phyloP scores from a whole-genome alignment of 1,140 invertebrate genomes.

The Saccostrea glomerata region DNA sequence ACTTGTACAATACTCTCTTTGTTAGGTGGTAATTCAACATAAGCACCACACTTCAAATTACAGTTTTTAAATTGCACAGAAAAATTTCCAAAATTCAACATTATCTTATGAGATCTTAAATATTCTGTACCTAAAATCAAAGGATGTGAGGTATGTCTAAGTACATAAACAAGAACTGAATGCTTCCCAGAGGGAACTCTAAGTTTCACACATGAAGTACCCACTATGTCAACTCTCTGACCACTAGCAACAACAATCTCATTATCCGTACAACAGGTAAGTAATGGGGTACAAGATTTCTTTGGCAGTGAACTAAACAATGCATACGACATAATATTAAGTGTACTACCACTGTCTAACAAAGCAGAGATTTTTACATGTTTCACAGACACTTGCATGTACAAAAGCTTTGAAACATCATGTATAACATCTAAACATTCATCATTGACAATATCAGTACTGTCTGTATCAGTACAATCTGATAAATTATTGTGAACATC shows the following conservation, averaged over 20 bases:
- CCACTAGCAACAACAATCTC: no score
- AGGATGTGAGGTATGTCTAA: constrained; percentile 18
- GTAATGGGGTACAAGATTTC: no score
- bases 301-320: no score
- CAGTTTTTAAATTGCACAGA: neutral
- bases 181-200: no score
- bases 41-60: neutral
- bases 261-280: no score
- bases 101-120: neutral
- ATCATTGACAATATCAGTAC: constrained; percentile 23
- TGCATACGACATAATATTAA: constrained; percentile 26
- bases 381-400: constrained; percentile 9
- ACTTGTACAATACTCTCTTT: neutral
- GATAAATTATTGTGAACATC: neutral
- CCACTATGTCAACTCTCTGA: no score
- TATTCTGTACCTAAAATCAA: constrained; percentile 22
- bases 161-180: constrained; percentile 1
- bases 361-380: constrained; percentile 27
- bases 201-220: no score
- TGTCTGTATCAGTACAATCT: neutral
- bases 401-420: neutral
- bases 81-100: neutral
- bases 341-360: constrained; percentile 25
- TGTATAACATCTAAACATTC: neutral
- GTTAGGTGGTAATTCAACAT: neutral